Percentiles rank a stretch among this genome's conserved stretches.
These are phyloP conservation scores for Characodon lateralis DNA, from an alignment of 2,797 vertebrate genomes.

Conservation along the genomic window DNA sequence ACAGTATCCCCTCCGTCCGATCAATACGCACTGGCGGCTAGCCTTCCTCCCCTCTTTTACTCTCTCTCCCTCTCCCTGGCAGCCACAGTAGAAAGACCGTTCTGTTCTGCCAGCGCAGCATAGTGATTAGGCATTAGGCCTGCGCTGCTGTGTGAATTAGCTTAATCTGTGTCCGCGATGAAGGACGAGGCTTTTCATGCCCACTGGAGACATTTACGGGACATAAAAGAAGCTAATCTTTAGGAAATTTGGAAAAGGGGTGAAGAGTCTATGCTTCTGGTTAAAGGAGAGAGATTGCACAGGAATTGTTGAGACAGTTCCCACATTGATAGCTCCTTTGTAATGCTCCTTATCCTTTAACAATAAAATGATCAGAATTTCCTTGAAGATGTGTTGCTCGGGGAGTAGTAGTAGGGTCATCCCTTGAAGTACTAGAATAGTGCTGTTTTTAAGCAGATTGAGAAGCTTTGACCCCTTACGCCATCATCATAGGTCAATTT, in stretches of 20 bases:
- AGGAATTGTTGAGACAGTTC: conserved; percentile 53
- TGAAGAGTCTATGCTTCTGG: conserved; percentile 25
- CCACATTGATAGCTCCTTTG: conserved; percentile 56
- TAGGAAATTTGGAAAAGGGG: conserved; percentile 63
- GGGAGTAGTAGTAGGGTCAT: conserved; percentile 21
- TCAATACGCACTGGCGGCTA: conserved; percentile 77
- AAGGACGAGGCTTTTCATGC: conserved; percentile 76
- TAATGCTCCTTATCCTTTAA: conserved; percentile 50
- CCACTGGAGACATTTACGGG: conserved; percentile 70
- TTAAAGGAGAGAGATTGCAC: conserved; percentile 26
- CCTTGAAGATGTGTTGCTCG: conserved; percentile 36
- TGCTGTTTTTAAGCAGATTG: conserved; percentile 10
- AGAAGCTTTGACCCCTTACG: conserved; percentile 28
- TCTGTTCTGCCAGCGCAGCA: conserved; percentile 74
- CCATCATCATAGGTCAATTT: conserved; percentile 54
- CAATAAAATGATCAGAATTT: conserved; percentile 27
- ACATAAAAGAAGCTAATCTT: conserved; percentile 75
- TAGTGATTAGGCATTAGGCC: conserved; percentile 78
- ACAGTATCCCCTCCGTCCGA: conserved; percentile 67
- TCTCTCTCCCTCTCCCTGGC: conserved; percentile 45
- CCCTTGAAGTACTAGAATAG: conserved; percentile 30
- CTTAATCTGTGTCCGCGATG: conserved; percentile 77
- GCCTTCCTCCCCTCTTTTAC: conserved; percentile 57
- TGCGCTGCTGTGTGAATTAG: conserved; percentile 76
- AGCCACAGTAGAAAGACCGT: conserved; percentile 65